phyloP scores from a whole-genome alignment of 2,888 invertebrate species.

The Temnothorax ravouxi region DNA sequence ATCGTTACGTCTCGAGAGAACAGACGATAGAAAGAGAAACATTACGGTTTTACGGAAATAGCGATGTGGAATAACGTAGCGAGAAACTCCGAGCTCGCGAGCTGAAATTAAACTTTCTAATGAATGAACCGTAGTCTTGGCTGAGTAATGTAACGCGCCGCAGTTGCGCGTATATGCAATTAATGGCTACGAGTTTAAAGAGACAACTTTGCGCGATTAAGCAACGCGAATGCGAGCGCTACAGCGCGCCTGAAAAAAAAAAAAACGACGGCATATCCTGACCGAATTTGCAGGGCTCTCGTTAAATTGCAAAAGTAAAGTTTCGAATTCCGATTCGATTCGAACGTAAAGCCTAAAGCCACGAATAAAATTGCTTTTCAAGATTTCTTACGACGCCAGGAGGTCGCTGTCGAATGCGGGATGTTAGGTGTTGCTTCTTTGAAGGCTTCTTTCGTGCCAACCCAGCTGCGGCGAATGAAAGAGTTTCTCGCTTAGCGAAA shows the following conservation, averaged over 20 bases:
- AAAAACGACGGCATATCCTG: conserved; percentile 38
- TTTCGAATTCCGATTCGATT: neutral
- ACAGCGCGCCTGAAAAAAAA: conserved; percentile 44
- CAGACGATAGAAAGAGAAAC: neutral
- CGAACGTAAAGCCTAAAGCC: neutral
- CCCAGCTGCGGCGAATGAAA: neutral
- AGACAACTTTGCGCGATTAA: conserved; percentile 60
- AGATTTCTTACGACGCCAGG: neutral
- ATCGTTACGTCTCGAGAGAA: neutral
- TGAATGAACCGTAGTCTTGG: conserved; percentile 59
- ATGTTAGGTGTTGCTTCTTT: neutral
- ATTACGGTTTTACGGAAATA: conserved; percentile 22
- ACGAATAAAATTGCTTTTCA: neutral
- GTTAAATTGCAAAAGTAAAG: conserved; percentile 7
- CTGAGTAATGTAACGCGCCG: conserved; percentile 40
- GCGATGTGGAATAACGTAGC: conserved; percentile 48
- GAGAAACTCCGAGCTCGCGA: conserved; percentile 55
- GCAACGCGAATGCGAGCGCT: conserved; percentile 62
- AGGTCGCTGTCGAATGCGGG: neutral
- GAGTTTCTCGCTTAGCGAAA: conserved; percentile 11
- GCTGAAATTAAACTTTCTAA: conserved; percentile 65
- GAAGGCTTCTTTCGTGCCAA: neutral
- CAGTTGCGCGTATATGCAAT: conserved; percentile 59
- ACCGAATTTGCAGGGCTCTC: neutral
- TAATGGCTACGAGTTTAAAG: conserved; percentile 65